Percentiles rank a stretch among this genome's conserved stretches.
phyloP scores from a whole-genome alignment of 2,888 invertebrate genomes.

The Drosophila diplacantha region DNA sequence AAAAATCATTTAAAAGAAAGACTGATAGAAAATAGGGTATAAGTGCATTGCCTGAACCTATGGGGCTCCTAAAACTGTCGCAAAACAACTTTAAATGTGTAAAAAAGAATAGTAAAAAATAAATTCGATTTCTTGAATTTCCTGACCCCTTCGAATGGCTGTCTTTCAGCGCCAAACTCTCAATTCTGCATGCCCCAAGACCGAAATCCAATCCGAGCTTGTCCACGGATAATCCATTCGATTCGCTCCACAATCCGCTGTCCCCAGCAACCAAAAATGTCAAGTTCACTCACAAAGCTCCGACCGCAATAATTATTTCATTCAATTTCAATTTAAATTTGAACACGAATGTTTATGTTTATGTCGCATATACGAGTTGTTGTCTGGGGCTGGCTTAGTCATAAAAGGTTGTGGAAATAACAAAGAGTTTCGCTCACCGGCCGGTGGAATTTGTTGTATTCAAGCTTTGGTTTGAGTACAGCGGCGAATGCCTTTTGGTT shows the following conservation, averaged over 20 bases:
- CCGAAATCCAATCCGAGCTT: conserved; percentile 43
- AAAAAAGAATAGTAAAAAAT: background rate
- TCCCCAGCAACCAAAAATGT: conserved; percentile 57
- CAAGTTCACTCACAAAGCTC: conserved; percentile 61
- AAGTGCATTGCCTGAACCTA: background rate
- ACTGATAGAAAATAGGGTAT: background rate
- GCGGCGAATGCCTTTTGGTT: conserved; percentile 46
- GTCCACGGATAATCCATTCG: conserved; percentile 41
- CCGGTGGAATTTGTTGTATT: conserved; percentile 49
- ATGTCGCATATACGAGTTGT: conserved; percentile 22
- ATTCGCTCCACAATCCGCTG: conserved; percentile 24
- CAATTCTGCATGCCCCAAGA: conserved; percentile 12
- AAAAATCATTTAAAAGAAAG: too few species aligned
- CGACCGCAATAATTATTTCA: conserved; percentile 65
- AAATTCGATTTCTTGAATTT: background rate
- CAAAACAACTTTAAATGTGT: background rate
- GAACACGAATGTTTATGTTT: conserved; percentile 61
- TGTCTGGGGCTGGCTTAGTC: conserved; percentile 53
- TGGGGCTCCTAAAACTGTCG: too few species aligned
- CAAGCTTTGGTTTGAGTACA: conserved; percentile 18
- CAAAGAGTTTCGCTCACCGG: conserved; percentile 49
- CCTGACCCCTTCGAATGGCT: conserved; percentile 3
- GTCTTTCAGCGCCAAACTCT: conserved; percentile 19
- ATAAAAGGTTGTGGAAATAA: conserved; percentile 46
- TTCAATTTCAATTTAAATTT: conserved; percentile 57